Evolutionary conservation across 2,888 invertebrate species (phyloP), one percentile per base, ranked within the genome.

Genomic region (Caenorhabditis macrosperma): DNA sequence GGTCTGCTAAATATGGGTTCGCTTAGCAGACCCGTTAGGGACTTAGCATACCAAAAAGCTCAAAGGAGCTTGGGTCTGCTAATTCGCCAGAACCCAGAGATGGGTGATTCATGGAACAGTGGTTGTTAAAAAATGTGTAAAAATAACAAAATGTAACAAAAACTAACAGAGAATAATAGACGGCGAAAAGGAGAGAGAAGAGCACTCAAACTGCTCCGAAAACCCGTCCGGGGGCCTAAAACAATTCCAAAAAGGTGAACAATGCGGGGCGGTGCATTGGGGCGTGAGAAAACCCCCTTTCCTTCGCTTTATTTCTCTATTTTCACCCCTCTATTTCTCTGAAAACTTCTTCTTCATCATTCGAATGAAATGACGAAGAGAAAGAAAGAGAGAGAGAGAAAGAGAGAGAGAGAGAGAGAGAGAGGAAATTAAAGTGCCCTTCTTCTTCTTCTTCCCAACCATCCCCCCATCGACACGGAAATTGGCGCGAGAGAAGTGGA

Each of bases 211-310:
- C 44, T 60, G 24, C 24, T 60, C 28, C 30, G 2, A n/a, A 48
- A 10, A 48, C 22, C 7, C 52, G 22, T 30, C 17, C 2, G n/a
- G 26, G n/a, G n/a, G n/a, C n/a, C 22, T 69, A 69, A 69, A 69
- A 69, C 69, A 69, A 69, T 69, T 69, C 61, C 41, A 20, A 69
- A 69, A 69, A 69, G 69, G 60, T 69, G 69, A 61, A 69, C 60
- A 69, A 69, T 69, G 52, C n/a, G 66, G 15, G n/a, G n/a, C n/a
- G n/a, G 60, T 41, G 60, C 60, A 50, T 60, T 44, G 61, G 52
- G 54, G 60, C 69, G 69, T 69, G 69, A n/a, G n/a, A 69, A 69
- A 61, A 46, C 46, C 41, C n/a, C 17, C n/a, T 17, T 33, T 20
- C 5, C 26, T 24, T 35, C 50, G 15, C 28, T 24, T 10, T 24